Evolutionary conservation across 2,113 vertebrate species (phyloP).

Genomic region (Sinosuthora webbiana): DNA sequence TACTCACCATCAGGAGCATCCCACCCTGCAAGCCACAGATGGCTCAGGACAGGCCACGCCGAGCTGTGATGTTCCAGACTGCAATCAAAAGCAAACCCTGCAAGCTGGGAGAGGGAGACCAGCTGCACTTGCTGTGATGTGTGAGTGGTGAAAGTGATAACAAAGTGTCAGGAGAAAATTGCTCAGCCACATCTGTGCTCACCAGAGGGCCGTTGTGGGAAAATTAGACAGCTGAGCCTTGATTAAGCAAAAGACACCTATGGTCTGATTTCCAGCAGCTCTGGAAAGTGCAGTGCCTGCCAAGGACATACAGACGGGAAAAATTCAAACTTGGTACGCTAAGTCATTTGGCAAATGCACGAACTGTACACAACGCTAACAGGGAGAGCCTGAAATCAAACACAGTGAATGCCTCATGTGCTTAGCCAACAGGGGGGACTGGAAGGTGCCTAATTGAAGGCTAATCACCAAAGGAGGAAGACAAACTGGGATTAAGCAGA

Average conservation of each 20-base stretch:
- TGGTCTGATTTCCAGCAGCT: not conserved
- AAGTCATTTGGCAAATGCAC: not conserved
- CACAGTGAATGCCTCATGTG: not conserved
- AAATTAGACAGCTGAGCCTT: not conserved
- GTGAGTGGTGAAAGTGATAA: not conserved
- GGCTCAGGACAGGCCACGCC: fast-evolving
- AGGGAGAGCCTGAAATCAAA: not conserved
- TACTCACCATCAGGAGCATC: not conserved
- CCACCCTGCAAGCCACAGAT: not conserved
- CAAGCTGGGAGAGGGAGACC: not conserved
- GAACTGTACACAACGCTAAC: not conserved
- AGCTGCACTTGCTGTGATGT: not conserved
- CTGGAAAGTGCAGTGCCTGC: not conserved
- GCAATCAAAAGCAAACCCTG: not conserved
- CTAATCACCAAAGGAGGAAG: not conserved
- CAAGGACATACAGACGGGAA: not conserved
- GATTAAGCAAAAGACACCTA: not conserved
- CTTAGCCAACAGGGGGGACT: not conserved
- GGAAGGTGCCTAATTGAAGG: not conserved
- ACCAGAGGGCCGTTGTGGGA: fast-evolving
- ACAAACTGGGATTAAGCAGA: not conserved
- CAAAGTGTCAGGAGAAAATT: not conserved
- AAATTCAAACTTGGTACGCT: not conserved
- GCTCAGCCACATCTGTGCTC: not conserved
- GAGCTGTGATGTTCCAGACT: fast-evolving